Conservation (phyloP, 2,113 vertebrate species). For the Corvus hawaiiensis region DNA sequence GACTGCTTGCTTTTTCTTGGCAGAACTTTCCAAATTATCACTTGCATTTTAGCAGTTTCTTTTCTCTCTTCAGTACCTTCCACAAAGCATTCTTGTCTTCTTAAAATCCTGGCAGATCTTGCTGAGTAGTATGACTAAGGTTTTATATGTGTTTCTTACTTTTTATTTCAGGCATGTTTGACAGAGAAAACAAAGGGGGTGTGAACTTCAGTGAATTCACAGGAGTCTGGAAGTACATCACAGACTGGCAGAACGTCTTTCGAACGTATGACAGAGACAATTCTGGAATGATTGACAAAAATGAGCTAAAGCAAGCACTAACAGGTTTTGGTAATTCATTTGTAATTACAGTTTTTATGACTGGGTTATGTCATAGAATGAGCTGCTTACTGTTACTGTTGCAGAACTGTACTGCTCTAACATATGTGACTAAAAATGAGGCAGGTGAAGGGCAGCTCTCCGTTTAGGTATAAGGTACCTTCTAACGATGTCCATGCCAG, state of each 20-base stretch:
- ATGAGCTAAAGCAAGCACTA: conserved; percentile 94
- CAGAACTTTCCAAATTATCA: not conserved
- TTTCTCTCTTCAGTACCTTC: not conserved
- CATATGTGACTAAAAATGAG: not conserved
- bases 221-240: conserved; percentile 97
- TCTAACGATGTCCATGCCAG: not conserved
- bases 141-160: not conserved
- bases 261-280: conserved; percentile 95
- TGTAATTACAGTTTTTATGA: conserved; percentile 31
- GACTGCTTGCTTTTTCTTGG: not conserved
- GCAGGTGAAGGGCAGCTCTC: not conserved
- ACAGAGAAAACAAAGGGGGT: conserved; percentile 94
- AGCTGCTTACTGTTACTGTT: not conserved
- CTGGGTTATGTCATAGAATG: not conserved
- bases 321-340: conserved; percentile 93
- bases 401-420: not conserved
- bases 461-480: not conserved
- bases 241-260: conserved; percentile 99
- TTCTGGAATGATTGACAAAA: conserved; percentile 97
- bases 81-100: not conserved
- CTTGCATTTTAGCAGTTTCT: not conserved
- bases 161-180: conserved; percentile 89
- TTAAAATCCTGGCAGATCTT: not conserved
- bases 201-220: conserved; percentile 97
- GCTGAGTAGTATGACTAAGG: not conserved